Percentiles rank a stretch among this genome's conserved stretches.
Evolutionary conservation across 2,113 vertebrate genomes (phyloP).

Genomic region (Ameiurus melas): DNA sequence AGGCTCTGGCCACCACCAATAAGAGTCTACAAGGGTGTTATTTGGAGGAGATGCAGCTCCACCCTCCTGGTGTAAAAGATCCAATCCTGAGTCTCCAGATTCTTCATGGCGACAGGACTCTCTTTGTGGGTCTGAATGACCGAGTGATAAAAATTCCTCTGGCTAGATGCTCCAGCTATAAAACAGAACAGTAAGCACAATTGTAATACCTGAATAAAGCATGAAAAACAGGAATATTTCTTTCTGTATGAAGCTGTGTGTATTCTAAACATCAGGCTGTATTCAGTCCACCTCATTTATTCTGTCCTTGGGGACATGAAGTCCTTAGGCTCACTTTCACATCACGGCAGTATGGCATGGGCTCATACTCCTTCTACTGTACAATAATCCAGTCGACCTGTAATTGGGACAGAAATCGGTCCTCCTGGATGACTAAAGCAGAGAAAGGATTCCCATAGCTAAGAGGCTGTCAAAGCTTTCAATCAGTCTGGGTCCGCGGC

Average conservation of each 20-base stretch:
- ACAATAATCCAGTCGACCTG: constrained; percentile 38
- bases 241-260: not conserved
- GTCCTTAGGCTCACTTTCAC: constrained; percentile 13
- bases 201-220: constrained; percentile 10
- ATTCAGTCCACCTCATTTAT: not conserved
- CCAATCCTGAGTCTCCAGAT: constrained; percentile 93
- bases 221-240: not conserved
- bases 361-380: constrained; percentile 29
- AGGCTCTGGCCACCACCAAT: constrained; percentile 89
- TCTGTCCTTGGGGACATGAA: not conserved
- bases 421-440: constrained; percentile 43
- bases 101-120: constrained; percentile 89
- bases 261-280: not conserved
- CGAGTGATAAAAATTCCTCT: constrained; percentile 90
- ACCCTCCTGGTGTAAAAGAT: constrained; percentile 78
- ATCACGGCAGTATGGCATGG: not conserved
- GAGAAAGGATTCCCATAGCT: constrained; percentile 53
- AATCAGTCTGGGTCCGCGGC: constrained; percentile 57
- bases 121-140: constrained; percentile 90
- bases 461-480: constrained; percentile 61
- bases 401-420: constrained; percentile 60
- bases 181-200: constrained; percentile 81
- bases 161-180: constrained; percentile 89
- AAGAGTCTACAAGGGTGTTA: constrained; percentile 92
- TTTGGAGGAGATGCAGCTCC: constrained; percentile 95